Evolutionary conservation across 2,797 vertebrate species (phyloP), one percentile per base, ranked within the genome.

Genomic region (Sebastes vulpes): DNA sequence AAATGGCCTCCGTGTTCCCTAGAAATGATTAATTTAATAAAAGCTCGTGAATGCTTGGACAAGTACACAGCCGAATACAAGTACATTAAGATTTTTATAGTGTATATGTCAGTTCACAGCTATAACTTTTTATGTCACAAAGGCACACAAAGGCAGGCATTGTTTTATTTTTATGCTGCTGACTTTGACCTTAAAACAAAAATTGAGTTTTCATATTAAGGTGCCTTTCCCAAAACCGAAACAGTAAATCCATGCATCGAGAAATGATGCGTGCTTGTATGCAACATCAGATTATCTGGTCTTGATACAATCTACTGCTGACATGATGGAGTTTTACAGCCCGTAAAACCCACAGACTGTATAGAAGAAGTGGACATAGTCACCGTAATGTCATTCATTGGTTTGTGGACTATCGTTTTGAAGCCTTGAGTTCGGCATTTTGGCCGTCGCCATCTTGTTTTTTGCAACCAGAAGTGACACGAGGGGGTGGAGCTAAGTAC

Each of bases 21-120:
- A 20, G 53, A 32, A 74, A 50, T 76, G 64, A 87, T 85, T 18
- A 28, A 70, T 79, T 79, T 75, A 77, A 65, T 67, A 75, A 75
- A 11, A 1, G 67, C 52, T 28, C 3, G 48, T 64, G 50, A 77
- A 68, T 57, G 75, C 60, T 68, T 46, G 26, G 56, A 66, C 42
- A 72, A 63, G 73, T 66, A 29, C 71, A 18, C 56, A 2, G 3
- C 6, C 1, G 9, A 60, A 56, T 60, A 21, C 32, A 48, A 72
- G 63, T 59, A 23, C 57, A 75, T 79, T 42, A 35, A 32, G 16
- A 25, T 48, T 72, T 88, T 74, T 88, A 88, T 76, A 10, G 74
- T 9, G 28, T 76, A 3, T 50, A 28, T 75, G 35, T 76, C 29
- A 38, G 79, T 77, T 54, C 48, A 60, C 1, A 53, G 77, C 70